Base-by-base conservation (phyloP, 1,140 invertebrate genomes). In the Sitophilus oryzae region DNA sequence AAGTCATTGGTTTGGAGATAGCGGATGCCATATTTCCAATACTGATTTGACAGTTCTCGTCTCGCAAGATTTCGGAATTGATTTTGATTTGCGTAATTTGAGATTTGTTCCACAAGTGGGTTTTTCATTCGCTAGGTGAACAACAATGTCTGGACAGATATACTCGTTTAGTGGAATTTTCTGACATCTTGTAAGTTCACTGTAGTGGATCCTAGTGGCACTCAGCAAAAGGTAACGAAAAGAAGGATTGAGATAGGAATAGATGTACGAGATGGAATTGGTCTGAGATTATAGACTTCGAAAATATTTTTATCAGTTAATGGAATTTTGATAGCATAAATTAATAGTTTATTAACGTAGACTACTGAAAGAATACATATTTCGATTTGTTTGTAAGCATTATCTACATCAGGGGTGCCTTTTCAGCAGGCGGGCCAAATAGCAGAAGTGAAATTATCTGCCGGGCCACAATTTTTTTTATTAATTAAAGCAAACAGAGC, bases 231-330 rank as follows among this genome's bases (percentile, higher is more conserved):
- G 20, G 18, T 16, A 54, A 36, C 45, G 45, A 14, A 51, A 20
- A 2, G 9, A 35, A 34, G 46, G 45, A 21, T 51, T n/a, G 14
- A 59, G 57, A 16, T 57, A 57, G 3, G 44, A 59, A 22, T 42
- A 59, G n/a, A 48, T n/a, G 15, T 14, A 30, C 1, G 25, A 49
- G 11, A 16, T 48, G 55, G 55, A 3, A 60, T 20, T 8, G 58
- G 58, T 30, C 57, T 57, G 46, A 60, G 37, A 20, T 58, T 55
- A 48, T 15, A 57, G 6, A 60, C 18, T 45, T 52, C 42, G 34
- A 34, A 57, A 22, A 51, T 6, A 1, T 40, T 6, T 51, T 43
- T 37, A n/a, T 57, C 10, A 9, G 36, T 30, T 34, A 60, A 40
- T 35, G 58, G 55, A 42, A 57, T 35, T 57, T 57, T 15, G 10